Evolutionary conservation across 2,888 invertebrate species (phyloP), one percentile per base, ranked within the genome.

Genomic region (Dicyrtoma fusca): DNA sequence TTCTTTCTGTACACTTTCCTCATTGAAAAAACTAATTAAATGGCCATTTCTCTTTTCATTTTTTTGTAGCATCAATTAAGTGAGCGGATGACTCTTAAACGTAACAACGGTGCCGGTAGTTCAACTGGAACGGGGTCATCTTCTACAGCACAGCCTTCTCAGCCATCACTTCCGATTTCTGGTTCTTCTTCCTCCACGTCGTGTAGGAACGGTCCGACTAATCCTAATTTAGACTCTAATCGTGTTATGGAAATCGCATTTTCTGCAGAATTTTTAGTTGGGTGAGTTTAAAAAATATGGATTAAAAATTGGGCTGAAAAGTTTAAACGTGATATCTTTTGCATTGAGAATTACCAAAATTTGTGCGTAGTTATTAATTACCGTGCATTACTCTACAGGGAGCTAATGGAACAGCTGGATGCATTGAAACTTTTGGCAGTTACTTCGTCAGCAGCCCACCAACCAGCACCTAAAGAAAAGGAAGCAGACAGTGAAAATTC

Each of bases 171-270:
- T 6, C n/a, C n/a, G n/a, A 26, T 3, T 8, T 34, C 57, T 57
- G 57, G 57, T 26, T 57, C 57, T 6, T 57, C 57, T 13, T 21
- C 57, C 6, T 57, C 57, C 14, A 25, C 57, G 13, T 21, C 55
- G 21, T 25, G 23, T 21, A 21, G 61, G 55, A 68, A 55, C 53
- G 55, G 26, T 5, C 34, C 19, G 21, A 55, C 23, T 68, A 51
- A 53, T 55, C 17, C 44, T 42, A 34, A 55, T 21, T 8, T 68
- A 23, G 66, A 68, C 19, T 87, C 91, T 53, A 89, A 89, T 82
- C 86, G 86, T 81, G 84, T 92, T 80, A 89, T 87, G 86, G 92
- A 89, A 83, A 82, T 64, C 23, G 45, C 71, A 13, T 51, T n/a
- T 44, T 71, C 64, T 21, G 45, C 71, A 11, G 57, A 71, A 44